phyloP scores from a whole-genome alignment of 1,140 invertebrate species.

The Hyles euphorbiae region DNA sequence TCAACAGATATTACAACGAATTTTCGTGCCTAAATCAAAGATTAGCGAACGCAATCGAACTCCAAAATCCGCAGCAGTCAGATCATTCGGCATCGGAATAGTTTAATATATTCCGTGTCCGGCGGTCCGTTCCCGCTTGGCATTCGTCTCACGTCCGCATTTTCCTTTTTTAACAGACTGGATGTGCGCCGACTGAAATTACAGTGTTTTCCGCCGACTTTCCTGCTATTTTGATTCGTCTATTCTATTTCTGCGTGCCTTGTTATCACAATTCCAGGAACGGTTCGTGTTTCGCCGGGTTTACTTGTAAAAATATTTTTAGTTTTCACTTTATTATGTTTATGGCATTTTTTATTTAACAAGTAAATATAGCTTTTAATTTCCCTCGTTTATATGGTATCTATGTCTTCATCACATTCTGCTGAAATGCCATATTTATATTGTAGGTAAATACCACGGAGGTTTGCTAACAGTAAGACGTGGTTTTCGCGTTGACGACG shows the following conservation, averaged over 20 bases:
- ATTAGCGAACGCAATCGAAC: too few species aligned
- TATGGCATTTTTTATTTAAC: too few species aligned
- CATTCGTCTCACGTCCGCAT: constrained; percentile 51
- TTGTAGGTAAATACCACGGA: not conserved
- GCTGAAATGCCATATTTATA: not conserved
- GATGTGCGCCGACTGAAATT: constrained; percentile 64
- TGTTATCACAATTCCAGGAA: constrained; percentile 7
- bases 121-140: constrained; percentile 24
- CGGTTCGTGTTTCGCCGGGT: not conserved
- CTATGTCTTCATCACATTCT: not conserved
- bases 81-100: constrained; percentile 1
- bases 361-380: too few species aligned
- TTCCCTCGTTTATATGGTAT: too few species aligned
- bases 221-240: constrained; percentile 54
- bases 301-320: too few species aligned
- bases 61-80: not conserved
- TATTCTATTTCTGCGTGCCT: constrained; percentile 32
- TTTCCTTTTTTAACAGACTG: constrained; percentile 54
- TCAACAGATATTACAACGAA: too few species aligned
- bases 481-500: not conserved
- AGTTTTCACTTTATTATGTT: too few species aligned
- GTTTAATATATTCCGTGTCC: constrained; percentile 57
- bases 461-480: not conserved
- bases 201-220: constrained; percentile 55
- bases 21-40: too few species aligned